phyloP scores from a whole-genome alignment of 2,888 invertebrate genomes.

The Diarsia rubi region DNA sequence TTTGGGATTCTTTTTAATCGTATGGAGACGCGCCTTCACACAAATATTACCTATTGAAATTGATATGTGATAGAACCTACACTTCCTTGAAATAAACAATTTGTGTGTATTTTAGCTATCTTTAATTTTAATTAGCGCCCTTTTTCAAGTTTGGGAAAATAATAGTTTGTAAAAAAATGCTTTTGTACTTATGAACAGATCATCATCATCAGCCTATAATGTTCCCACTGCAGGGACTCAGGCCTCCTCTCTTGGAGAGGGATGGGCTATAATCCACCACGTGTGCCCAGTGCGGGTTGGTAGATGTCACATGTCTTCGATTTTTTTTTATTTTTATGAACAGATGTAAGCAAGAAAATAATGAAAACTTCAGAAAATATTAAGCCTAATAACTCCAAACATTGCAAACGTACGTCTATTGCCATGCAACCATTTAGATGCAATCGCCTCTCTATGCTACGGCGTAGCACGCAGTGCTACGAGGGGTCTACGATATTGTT shows the following conservation, averaged over 20 bases:
- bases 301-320: no score
- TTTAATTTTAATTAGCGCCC: conserved; percentile 2
- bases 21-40: conserved; percentile 27
- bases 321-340: no score
- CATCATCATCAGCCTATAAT: no score
- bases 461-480: conserved; percentile 37
- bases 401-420: neutral
- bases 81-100: neutral
- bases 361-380: neutral
- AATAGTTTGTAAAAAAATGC: neutral
- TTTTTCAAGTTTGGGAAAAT: neutral
- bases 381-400: neutral
- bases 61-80: neutral
- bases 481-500: neutral
- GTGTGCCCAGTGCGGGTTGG: no score
- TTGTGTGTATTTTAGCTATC: neutral
- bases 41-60: neutral
- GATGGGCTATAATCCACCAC: no score
- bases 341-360: neutral
- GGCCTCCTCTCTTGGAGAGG: no score
- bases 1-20: neutral
- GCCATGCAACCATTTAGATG: neutral
- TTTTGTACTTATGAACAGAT: neutral
- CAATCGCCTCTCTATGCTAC: conserved; percentile 1
- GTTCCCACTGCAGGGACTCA: no score